Evolutionary conservation across 2,888 invertebrate genomes (phyloP).

Genomic region (Scelioninae gen. 1): DNA sequence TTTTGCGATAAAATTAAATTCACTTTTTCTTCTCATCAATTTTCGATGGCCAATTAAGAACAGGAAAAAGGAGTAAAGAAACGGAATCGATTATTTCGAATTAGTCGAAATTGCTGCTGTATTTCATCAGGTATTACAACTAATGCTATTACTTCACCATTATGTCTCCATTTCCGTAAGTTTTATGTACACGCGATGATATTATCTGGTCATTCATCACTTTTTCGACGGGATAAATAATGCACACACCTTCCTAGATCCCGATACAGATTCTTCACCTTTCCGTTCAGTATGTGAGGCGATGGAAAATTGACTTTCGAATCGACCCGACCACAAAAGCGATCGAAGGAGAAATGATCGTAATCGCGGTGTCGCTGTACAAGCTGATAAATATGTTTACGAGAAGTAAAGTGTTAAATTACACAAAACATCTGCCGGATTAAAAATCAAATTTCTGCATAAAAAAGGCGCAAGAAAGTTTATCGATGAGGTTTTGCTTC

Average conservation of each 20-base stretch:
- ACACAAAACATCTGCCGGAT: background rate
- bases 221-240: conserved; percentile 52
- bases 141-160: conserved; percentile 40
- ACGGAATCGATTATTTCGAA: conserved; percentile 9
- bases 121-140: conserved; percentile 30
- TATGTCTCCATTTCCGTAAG: conserved; percentile 43
- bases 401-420: conserved; percentile 10
- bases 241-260: conserved; percentile 35
- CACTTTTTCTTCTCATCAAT: background rate
- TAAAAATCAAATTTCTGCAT: no score
- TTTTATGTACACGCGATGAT: conserved; percentile 44
- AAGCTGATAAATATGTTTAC: conserved; percentile 35
- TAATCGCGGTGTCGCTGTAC: conserved; percentile 46
- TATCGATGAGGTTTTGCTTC: background rate
- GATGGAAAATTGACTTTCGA: conserved; percentile 63
- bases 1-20: conserved; percentile 36
- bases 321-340: conserved; percentile 52
- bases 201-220: conserved; percentile 58
- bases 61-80: conserved; percentile 6
- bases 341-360: conserved; percentile 53
- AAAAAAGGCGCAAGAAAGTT: no score
- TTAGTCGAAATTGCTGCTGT: background rate
- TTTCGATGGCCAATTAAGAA: conserved; percentile 14
- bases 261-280: conserved; percentile 53
- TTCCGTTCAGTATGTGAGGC: conserved; percentile 17